Percentiles rank a stretch among this genome's conserved stretches.
phyloP scores from a whole-genome alignment of 2,113 vertebrate genomes.

The Benitochromis conjunctus region DNA sequence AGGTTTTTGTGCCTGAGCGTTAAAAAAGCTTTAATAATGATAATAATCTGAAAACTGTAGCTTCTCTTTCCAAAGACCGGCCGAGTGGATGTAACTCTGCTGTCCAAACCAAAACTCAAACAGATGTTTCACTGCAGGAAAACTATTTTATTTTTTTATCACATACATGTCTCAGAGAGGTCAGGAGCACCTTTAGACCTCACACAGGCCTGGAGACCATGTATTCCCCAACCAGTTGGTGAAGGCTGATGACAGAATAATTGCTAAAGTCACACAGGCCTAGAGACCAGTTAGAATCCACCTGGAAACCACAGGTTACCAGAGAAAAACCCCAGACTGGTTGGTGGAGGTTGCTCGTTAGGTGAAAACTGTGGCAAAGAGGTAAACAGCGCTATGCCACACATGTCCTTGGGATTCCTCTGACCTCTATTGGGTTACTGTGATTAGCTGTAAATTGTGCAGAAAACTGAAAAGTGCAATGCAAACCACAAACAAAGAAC shows the following conservation, averaged over 20 bases:
- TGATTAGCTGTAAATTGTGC: neutral
- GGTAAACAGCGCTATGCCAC: no score
- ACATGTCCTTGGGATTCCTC: accelerated
- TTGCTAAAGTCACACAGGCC: neutral
- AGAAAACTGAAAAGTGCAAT: neutral
- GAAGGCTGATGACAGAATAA: neutral
- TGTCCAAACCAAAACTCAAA: neutral
- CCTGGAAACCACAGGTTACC: neutral
- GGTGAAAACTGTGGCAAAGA: no score
- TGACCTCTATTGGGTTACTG: accelerated
- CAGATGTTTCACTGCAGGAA: neutral
- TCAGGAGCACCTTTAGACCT: neutral
- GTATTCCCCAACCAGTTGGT: neutral
- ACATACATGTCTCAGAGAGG: neutral
- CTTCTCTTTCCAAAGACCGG: constrained; percentile 27
- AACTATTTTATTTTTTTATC: neutral
- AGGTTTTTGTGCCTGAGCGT: constrained; percentile 47
- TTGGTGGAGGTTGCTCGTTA: neutral
- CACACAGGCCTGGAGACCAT: neutral
- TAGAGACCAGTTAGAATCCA: neutral
- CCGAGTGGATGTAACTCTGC: neutral
- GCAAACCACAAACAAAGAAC: accelerated
- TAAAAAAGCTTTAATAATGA: constrained; percentile 50
- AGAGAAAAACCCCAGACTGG: accelerated
- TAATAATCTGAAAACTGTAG: neutral